These are phyloP conservation scores for Propithecus coquereli DNA, from an alignment of 2,113 vertebrate species.

Conservation along the genomic window DNA sequence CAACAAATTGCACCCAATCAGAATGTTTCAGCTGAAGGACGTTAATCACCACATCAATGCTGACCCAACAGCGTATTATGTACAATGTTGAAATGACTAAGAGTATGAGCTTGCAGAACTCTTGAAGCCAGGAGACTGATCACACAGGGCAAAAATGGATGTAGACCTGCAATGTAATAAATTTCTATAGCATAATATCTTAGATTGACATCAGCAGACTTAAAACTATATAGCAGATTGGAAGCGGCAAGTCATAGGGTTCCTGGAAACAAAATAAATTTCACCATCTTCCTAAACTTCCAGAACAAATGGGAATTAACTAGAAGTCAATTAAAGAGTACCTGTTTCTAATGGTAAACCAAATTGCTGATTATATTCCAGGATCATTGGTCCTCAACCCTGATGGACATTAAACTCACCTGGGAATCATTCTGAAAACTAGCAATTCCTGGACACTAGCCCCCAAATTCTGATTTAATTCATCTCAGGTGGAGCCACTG, in stretches of 20 bases:
- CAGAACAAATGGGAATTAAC: neutral
- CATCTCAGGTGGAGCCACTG: neutral
- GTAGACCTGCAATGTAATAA: neutral
- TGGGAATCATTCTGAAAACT: neutral
- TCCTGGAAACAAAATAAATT: conserved; percentile 5
- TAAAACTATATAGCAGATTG: neutral
- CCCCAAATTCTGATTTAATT: neutral
- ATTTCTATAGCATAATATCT: neutral
- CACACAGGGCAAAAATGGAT: neutral
- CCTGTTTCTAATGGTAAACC: neutral
- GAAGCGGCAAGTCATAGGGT: neutral
- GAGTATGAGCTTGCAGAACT: neutral
- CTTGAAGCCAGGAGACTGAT: neutral
- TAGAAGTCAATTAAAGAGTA: neutral
- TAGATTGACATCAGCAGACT: neutral
- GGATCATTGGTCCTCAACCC: neutral
- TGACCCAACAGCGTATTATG: neutral
- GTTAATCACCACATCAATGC: neutral
- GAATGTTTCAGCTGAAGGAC: neutral
- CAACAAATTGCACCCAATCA: neutral
- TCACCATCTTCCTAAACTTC: neutral
- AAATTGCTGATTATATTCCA: neutral
- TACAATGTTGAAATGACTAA: neutral
- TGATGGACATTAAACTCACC: neutral
- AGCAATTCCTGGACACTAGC: neutral